These are phyloP conservation scores for Vanessa tameamea DNA, from an alignment of 1,140 invertebrate genomes.

Conservation along the genomic window DNA sequence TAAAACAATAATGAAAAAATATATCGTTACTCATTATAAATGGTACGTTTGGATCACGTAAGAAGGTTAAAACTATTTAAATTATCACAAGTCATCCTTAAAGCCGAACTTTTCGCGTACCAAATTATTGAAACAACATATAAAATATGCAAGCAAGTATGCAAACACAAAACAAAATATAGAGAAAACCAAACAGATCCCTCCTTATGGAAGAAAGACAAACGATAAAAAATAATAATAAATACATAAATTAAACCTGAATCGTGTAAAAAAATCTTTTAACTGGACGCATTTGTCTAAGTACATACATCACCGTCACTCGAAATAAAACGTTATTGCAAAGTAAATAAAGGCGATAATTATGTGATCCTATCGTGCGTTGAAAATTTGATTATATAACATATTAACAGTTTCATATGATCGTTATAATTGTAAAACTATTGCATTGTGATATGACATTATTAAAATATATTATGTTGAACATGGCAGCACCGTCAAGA, in stretches of 20 bases:
- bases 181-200: not conserved
- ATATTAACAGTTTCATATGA: constrained; percentile 17
- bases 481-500: constrained; percentile 15
- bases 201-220: constrained; percentile 21
- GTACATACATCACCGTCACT: constrained; percentile 36
- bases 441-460: constrained; percentile 29
- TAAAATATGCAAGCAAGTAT: constrained; percentile 45
- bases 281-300: constrained; percentile 40
- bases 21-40: not conserved
- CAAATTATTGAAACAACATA: constrained; percentile 43
- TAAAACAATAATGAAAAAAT: not conserved
- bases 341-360: not conserved
- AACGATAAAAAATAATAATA: constrained; percentile 17
- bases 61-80: not conserved
- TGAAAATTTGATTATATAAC: not conserved
- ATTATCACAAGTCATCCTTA: constrained; percentile 29
- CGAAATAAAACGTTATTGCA: not conserved
- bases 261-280: constrained; percentile 5
- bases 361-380: not conserved
- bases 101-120: constrained; percentile 40
- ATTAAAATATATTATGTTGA: constrained; percentile 15
- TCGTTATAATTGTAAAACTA: constrained; percentile 12
- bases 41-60: not conserved
- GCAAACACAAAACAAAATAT: constrained; percentile 38
- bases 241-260: constrained; percentile 30